Evolutionary conservation across 2,113 vertebrate species (phyloP), one percentile per base, ranked within the genome.

Genomic region (Saguinus midas): DNA sequence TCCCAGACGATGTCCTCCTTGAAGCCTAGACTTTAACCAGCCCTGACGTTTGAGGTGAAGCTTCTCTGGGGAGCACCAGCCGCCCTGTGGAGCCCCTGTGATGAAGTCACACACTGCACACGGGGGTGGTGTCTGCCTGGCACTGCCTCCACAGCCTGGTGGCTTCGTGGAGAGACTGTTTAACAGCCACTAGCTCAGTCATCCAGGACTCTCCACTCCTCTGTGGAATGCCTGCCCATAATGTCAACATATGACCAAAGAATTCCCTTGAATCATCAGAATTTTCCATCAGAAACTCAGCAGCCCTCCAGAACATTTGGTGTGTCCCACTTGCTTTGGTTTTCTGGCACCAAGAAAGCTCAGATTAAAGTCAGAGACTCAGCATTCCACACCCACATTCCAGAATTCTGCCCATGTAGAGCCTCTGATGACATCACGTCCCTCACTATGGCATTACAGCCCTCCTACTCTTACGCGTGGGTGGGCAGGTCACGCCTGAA

Each of bases 391-490:
- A 96, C 88, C 91, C 96, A 80, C 8, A 25, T 7, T 32, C 40
- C 10, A 7, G 50, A 27, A 55, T 25, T 84, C 94, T 12, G 27
- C 79, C 96, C 93, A 43, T 90, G 37, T 82, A 87, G 90, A 90
- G 79, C 43, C 83, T 97, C 55, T 58, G 96, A 97, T 93, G 96
- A 94, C 70, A 80, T 88, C 79, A 97, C 96, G 96, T 81, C 92
- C 23, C 72, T 93, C 78, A 91, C 94, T 90, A 81, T 8, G 6
- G 76, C 81, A 78, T 95, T 96, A 90, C 96, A 79, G 80, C 55
- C 4, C 32, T 45, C 70, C 57, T 76, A 25, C 35, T 43, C 43
- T 55, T 5, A 1, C 40, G 43, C 25, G 32, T 8, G 29, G 64
- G 17, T 0, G 1, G n/a, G 27, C 3, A 73, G 29, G 73, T 35